Evolutionary conservation across 92 coral and sea anemone genomes (phyloP).

Genomic region (Epizoanthus scotinus): DNA sequence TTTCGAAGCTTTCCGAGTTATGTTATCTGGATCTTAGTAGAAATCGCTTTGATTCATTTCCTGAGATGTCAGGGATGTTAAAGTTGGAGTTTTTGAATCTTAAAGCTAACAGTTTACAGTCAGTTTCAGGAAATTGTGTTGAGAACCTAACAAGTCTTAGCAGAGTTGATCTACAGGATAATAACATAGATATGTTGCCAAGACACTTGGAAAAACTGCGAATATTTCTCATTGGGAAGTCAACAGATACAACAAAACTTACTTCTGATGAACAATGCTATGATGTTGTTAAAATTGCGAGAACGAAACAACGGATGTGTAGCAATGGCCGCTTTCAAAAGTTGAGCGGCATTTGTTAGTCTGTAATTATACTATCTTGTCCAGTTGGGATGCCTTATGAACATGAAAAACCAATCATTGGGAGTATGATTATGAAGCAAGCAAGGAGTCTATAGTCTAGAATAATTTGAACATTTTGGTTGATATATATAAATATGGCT

Average conservation of each 20-base stretch:
- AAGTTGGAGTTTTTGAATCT: conserved; percentile 69
- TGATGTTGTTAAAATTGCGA: conserved; percentile 34
- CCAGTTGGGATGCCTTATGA: too few relatives aligned
- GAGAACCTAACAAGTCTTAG: conserved; percentile 57
- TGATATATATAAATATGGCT: too few relatives aligned
- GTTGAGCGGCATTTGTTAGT: background rate
- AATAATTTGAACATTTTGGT: too few relatives aligned
- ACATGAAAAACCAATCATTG: too few relatives aligned
- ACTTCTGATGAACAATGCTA: conserved; percentile 48
- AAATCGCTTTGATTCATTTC: conserved; percentile 70
- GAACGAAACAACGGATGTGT: conserved; percentile 48
- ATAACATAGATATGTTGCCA: conserved; percentile 66
- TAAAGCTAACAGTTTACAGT: conserved; percentile 60
- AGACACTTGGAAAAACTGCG: conserved; percentile 70
- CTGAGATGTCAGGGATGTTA: conserved; percentile 54
- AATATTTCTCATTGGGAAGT: conserved; percentile 67
- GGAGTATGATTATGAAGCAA: too few relatives aligned
- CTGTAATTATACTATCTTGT: background rate
- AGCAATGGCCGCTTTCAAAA: background rate
- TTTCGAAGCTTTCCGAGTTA: conserved; percentile 62
- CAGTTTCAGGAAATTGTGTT: conserved; percentile 48
- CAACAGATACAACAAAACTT: conserved; percentile 33
- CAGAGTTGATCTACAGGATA: conserved; percentile 79
- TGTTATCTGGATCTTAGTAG: conserved; percentile 72
- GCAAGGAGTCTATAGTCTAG: too few relatives aligned